Conservation (phyloP, 1,140 invertebrate species). For the Brachionus asplanchnoidis region DNA sequence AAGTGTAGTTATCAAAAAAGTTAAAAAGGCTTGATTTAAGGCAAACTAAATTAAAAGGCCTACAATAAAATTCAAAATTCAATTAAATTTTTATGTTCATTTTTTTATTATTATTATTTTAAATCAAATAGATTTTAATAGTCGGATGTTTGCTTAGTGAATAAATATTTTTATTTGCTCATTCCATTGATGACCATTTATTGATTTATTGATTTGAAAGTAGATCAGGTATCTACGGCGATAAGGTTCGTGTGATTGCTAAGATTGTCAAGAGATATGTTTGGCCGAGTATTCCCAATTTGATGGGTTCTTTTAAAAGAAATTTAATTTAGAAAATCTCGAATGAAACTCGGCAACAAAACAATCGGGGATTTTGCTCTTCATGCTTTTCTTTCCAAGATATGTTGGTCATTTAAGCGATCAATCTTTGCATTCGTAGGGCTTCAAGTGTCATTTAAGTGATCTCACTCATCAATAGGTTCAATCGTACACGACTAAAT, state of each 20-base stretch:
- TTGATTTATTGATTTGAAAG: not conserved
- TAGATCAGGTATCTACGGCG: not conserved
- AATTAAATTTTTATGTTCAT: slow-evolving; percentile 27
- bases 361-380: not conserved
- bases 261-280: not conserved
- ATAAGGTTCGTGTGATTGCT: not conserved
- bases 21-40: not conserved
- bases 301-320: not conserved
- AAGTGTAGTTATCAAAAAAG: not conserved
- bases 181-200: not conserved
- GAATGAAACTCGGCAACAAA: not conserved
- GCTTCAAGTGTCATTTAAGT: not conserved
- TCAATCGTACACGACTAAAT: not conserved
- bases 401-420: not conserved
- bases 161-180: not conserved
- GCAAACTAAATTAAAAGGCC: not conserved
- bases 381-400: not conserved
- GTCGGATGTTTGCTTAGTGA: not conserved
- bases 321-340: not conserved
- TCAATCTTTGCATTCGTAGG: not conserved
- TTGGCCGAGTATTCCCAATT: not conserved
- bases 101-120: not conserved
- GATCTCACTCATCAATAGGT: not conserved
- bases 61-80: not conserved
- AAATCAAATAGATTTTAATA: not conserved